These are phyloP conservation scores for Atrina japonica DNA, from an alignment of 2,888 invertebrate species.

Conservation along the genomic window DNA sequence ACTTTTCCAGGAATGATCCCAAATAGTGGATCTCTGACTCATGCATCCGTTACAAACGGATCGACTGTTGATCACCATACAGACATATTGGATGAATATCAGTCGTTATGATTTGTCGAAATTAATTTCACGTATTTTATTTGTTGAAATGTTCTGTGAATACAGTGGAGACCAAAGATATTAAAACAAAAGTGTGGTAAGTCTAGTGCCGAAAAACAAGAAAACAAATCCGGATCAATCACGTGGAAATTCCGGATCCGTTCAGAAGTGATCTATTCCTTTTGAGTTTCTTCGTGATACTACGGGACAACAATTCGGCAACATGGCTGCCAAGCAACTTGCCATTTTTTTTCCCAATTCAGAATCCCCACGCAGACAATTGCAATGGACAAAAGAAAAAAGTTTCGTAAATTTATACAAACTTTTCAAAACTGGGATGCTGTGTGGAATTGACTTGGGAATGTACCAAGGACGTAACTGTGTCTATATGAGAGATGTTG, in stretches of 20 bases:
- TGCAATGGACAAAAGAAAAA: not conserved
- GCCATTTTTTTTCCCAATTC: constrained; percentile 29
- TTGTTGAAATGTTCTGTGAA: not conserved
- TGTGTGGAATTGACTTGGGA: no score
- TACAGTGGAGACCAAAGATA: constrained; percentile 19
- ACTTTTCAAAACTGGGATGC: no score
- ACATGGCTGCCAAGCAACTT: constrained; percentile 36
- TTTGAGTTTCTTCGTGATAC: not conserved
- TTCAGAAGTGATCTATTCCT: no score
- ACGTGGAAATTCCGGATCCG: no score
- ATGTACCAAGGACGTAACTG: no score
- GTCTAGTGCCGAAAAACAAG: no score
- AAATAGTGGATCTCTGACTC: constrained; percentile 19
- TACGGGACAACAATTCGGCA: constrained; percentile 11
- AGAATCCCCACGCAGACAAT: constrained; percentile 6
- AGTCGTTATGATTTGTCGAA: constrained; percentile 34
- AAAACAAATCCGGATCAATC: no score
- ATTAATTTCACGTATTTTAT: not conserved
- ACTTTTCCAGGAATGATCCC: constrained; percentile 47
- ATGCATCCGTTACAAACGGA: constrained; percentile 33
- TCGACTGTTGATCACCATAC: constrained; percentile 28
- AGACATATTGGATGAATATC: constrained; percentile 38
- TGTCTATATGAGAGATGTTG: no score
- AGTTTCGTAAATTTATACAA: constrained; percentile 3
- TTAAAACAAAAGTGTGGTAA: not conserved